Conservation (phyloP, 2,888 invertebrate genomes). For the Epsilonema sp. region DNA sequence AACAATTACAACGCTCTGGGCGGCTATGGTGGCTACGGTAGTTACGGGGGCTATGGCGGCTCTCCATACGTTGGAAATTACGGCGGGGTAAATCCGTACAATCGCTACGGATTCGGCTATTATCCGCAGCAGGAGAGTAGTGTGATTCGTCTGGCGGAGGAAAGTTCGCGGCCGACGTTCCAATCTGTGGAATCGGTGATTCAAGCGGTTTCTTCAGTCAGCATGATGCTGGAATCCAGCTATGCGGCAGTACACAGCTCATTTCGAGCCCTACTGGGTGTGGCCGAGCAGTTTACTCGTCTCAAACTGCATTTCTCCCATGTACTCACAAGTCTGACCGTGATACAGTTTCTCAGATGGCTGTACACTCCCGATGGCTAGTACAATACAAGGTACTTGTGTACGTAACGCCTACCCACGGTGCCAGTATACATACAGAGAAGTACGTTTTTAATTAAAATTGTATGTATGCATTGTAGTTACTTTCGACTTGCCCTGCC, state of each 20-base stretch:
- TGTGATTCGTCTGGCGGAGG: conserved; percentile 65
- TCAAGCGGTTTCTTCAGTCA: conserved; percentile 70
- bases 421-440: too few relatives aligned
- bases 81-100: neutral
- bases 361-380: too few relatives aligned
- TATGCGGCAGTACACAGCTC: conserved; percentile 86
- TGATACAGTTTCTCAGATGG: conserved; percentile 59
- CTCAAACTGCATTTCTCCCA: conserved; percentile 61
- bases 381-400: too few relatives aligned
- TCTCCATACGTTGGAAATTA: neutral
- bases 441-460: too few relatives aligned
- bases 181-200: conserved; percentile 80
- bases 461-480: too few relatives aligned
- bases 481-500: conserved; percentile 19
- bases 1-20: neutral
- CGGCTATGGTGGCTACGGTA: too few relatives aligned
- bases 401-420: too few relatives aligned
- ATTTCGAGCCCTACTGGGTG: conserved; percentile 78
- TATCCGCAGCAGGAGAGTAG: neutral
- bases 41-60: neutral
- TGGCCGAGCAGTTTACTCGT: conserved; percentile 78
- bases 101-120: neutral
- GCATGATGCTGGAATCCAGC: conserved; percentile 89
- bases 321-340: conserved; percentile 64
- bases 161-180: conserved; percentile 73